Conservation (phyloP, 2,888 invertebrate genomes). For the Eurois occulta region DNA sequence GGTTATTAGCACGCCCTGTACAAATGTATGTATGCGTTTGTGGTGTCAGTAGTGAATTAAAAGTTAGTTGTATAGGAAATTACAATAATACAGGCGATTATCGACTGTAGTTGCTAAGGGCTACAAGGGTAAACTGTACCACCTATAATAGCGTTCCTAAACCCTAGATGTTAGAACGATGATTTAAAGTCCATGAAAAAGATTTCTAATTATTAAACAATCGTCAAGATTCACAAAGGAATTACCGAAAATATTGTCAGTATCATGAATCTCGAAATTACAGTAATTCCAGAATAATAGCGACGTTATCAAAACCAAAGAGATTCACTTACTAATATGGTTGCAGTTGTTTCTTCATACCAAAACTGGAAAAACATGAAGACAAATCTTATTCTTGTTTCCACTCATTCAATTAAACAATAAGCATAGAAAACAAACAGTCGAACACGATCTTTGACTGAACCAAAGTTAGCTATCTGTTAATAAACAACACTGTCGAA, state of each 20-base stretch:
- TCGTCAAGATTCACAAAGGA: neutral
- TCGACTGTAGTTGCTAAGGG: neutral
- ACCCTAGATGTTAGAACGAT: neutral
- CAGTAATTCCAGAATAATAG: neutral
- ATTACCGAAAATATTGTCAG: neutral
- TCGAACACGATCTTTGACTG: constrained; percentile 51
- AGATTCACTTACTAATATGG: neutral
- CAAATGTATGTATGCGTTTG: neutral
- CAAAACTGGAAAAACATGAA: neutral
- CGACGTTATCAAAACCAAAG: neutral
- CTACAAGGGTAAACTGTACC: neutral
- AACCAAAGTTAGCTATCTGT: constrained; percentile 52
- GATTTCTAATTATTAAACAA: neutral
- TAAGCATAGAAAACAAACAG: constrained; percentile 39
- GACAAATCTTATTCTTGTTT: constrained; percentile 5
- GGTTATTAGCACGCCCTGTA: constrained; percentile 33
- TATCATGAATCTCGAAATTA: neutral
- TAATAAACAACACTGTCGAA: constrained; percentile 58
- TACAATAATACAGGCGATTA: neutral
- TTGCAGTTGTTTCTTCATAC: neutral
- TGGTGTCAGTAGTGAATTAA: neutral
- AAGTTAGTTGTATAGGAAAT: neutral
- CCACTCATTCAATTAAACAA: constrained; percentile 39
- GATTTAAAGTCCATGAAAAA: neutral
- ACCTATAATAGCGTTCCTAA: neutral